A percentile compares a stretch with the other conserved stretches of the same genome.
phyloP scores from a whole-genome alignment of 53 echinoderm and acorn worm genomes.

The Echinarachnius parma region DNA sequence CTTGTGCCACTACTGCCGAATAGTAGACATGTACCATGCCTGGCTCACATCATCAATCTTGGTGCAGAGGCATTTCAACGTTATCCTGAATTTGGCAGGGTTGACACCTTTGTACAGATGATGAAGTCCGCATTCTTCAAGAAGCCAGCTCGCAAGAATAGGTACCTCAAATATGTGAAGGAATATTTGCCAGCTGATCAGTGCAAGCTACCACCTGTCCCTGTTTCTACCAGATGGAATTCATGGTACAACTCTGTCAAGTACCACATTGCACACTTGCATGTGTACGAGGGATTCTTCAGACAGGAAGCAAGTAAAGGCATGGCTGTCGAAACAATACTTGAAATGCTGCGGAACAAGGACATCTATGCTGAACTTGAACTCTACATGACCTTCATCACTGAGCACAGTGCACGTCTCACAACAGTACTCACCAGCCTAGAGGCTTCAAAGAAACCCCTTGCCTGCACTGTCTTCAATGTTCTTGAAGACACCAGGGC shows the following conservation, averaged over 20 bases:
- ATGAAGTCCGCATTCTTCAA: constrained; percentile 63
- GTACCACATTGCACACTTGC: constrained; percentile 53
- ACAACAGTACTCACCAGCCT: constrained; percentile 45
- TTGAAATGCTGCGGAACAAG: constrained; percentile 53
- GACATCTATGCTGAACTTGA: constrained; percentile 53
- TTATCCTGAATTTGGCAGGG: constrained; percentile 54
- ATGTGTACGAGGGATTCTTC: constrained; percentile 68
- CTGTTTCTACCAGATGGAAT: constrained; percentile 67
- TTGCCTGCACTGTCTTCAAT: constrained; percentile 64
- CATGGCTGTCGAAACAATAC: constrained; percentile 55
- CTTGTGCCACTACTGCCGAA: constrained; percentile 48
- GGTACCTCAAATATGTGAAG: constrained; percentile 48
- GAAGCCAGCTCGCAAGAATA: constrained; percentile 59
- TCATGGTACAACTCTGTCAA: constrained; percentile 57
- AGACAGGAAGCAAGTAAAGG: constrained; percentile 53
- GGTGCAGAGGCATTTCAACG: constrained; percentile 56
- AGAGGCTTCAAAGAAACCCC: constrained; percentile 47
- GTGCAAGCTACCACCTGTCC: constrained; percentile 59
- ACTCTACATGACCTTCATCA: constrained; percentile 54
- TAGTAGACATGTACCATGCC: constrained; percentile 54
- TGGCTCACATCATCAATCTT: constrained; percentile 64
- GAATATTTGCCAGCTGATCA: constrained; percentile 63
- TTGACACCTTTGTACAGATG: constrained; percentile 45
- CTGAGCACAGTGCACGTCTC: constrained; percentile 24
- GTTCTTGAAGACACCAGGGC: constrained; percentile 29